Evolutionary conservation across 1,140 invertebrate species (phyloP).

Genomic region (Panagrolaimus sp.): DNA sequence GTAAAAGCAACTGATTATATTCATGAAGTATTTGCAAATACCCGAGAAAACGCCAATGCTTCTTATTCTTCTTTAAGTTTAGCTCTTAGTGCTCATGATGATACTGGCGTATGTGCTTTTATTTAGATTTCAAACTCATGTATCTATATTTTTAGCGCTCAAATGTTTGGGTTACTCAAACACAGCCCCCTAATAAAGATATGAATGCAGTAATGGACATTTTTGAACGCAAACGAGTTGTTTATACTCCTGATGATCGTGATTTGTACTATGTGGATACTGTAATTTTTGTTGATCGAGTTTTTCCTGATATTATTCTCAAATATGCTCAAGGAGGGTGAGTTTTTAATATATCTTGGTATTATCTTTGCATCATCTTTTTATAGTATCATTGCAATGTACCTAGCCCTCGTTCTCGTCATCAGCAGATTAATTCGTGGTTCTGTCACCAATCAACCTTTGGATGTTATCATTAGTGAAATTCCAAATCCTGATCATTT

Average conservation of each 20-base stretch:
- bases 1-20: constrained; percentile 27
- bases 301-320: constrained; percentile 49
- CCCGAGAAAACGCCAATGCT: constrained; percentile 6
- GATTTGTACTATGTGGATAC: constrained; percentile 47
- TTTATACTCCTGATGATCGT: constrained; percentile 16
- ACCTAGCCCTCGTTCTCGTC: constrained; percentile 90
- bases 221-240: constrained; percentile 21
- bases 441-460: constrained; percentile 76
- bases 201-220: neutral
- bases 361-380: neutral
- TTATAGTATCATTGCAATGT: constrained; percentile 83
- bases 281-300: constrained; percentile 54
- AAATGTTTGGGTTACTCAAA: constrained; percentile 19
- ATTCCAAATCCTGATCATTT: constrained; percentile 86
- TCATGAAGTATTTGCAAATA: neutral
- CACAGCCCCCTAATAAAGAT: constrained; percentile 10
- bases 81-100: neutral
- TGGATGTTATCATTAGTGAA: constrained; percentile 93
- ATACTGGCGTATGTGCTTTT: constrained; percentile 9
- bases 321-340: constrained; percentile 54
- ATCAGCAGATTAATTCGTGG: constrained; percentile 77
- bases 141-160: neutral
- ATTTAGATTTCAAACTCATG: neutral
- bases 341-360: constrained; percentile 27
- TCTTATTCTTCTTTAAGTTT: constrained; percentile 19